Percentiles rank a stretch among this genome's conserved stretches.
Evolutionary conservation across 2,113 vertebrate species (phyloP).

Genomic region (Mustelus asterias): DNA sequence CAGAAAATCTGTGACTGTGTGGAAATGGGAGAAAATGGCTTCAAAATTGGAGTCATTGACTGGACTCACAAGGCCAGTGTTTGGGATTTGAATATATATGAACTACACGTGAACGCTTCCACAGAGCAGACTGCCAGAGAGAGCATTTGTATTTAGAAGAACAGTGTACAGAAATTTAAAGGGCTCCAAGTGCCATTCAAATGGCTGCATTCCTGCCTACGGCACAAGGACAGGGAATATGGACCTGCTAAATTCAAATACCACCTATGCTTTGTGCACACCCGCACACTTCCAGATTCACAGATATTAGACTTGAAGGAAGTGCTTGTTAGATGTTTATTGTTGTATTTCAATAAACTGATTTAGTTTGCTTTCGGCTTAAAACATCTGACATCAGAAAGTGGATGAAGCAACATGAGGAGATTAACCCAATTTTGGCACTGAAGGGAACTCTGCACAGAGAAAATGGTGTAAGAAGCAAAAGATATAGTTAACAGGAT

Average conservation of each 20-base stretch:
- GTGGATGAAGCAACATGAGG: not conserved
- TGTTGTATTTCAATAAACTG: not conserved
- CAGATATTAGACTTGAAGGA: not conserved
- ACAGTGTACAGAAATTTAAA: not conserved
- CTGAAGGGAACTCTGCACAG: not conserved
- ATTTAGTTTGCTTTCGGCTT: not conserved
- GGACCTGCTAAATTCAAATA: not conserved
- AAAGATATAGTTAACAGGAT: not conserved
- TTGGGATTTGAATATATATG: not conserved
- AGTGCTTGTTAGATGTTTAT: not conserved
- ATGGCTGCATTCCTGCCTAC: not conserved
- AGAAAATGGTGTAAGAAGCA: not conserved
- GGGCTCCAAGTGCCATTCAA: not conserved
- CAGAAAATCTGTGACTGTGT: not conserved
- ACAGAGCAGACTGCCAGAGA: too few species aligned
- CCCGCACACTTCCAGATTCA: not conserved
- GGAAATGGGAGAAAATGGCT: not conserved
- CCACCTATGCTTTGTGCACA: not conserved
- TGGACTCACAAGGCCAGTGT: not conserved
- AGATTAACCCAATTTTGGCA: not conserved
- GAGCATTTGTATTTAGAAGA: too few species aligned
- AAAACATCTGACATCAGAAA: not conserved
- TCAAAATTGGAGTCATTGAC: not conserved
- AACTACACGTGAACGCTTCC: too few species aligned
- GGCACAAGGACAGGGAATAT: not conserved